phyloP scores from a whole-genome alignment of 1,140 invertebrate species.

The Drosophila bifasciata region DNA sequence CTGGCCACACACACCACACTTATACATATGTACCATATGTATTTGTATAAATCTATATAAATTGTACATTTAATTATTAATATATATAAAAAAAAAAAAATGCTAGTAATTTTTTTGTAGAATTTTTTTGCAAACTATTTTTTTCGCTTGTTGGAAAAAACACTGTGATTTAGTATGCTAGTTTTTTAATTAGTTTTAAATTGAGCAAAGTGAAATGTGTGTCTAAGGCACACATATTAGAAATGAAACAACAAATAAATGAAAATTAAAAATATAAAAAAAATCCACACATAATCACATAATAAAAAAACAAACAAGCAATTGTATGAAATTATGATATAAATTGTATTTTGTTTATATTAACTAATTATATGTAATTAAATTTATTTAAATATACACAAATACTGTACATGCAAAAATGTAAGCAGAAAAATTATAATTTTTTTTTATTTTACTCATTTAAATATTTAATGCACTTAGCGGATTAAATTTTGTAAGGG shows the following conservation, averaged over 20 bases:
- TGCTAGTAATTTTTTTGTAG: constrained; percentile 67
- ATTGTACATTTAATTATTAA: constrained; percentile 36
- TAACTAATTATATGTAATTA: constrained; percentile 77
- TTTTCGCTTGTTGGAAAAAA: constrained; percentile 81
- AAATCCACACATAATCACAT: neutral
- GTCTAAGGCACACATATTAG: constrained; percentile 10
- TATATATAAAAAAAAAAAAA: constrained; percentile 2
- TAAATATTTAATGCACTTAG: too few relatives aligned
- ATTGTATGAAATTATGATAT: constrained; percentile 53
- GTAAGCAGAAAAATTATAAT: constrained; percentile 23
- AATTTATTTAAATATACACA: constrained; percentile 75
- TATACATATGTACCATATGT: constrained; percentile 13
- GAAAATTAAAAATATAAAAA: constrained; percentile 9
- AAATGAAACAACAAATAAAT: constrained; percentile 29
- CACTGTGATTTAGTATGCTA: constrained; percentile 84
- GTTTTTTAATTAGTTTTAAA: constrained; percentile 83
- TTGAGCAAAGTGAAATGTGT: constrained; percentile 28
- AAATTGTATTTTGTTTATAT: constrained; percentile 71
- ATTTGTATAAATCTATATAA: constrained; percentile 38
- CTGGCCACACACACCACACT: constrained; percentile 17
- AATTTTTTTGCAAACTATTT: constrained; percentile 74
- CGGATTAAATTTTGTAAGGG: too few relatives aligned
- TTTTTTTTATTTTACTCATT: too few relatives aligned
- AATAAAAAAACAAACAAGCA: too few relatives aligned
- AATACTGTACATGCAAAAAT: constrained; percentile 29